Evolutionary conservation across 2,797 vertebrate genomes (phyloP).

Genomic region (Epinephelus coioides): DNA sequence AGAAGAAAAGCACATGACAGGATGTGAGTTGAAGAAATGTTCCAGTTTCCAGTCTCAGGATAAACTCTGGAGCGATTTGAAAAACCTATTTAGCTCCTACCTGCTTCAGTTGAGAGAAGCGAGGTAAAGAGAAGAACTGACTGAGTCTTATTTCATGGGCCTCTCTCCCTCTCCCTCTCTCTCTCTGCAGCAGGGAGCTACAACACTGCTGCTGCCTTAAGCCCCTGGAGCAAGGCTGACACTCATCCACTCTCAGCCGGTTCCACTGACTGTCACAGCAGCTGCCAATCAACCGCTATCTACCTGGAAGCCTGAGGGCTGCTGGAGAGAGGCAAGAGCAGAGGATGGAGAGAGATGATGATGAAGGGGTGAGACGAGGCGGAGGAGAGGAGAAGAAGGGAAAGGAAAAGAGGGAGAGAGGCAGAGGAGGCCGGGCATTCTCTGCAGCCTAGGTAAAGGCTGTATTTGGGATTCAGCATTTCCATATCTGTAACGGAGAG

Average conservation of each 20-base stretch:
- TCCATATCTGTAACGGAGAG: constrained; percentile 75
- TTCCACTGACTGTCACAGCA: constrained; percentile 80
- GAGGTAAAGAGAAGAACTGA: constrained; percentile 55
- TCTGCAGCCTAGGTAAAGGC: constrained; percentile 52
- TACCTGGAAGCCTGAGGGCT: constrained; percentile 78
- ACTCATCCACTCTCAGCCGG: constrained; percentile 77
- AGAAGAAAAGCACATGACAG: constrained; percentile 48
- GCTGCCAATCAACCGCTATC: constrained; percentile 79
- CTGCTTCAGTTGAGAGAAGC: constrained; percentile 74
- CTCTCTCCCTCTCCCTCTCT: constrained; percentile 44
- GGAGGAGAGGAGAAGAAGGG: constrained; percentile 37
- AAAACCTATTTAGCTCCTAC: constrained; percentile 78
- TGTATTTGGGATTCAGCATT: constrained; percentile 67
- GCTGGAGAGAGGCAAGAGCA: constrained; percentile 55
- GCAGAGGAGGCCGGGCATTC: constrained; percentile 44
- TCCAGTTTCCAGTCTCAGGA: constrained; percentile 70
- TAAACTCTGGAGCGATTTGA: constrained; percentile 74
- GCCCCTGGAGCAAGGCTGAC: constrained; percentile 80
- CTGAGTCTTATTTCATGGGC: constrained; percentile 74
- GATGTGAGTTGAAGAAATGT: constrained; percentile 56
- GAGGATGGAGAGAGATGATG: constrained; percentile 60
- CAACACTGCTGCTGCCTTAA: constrained; percentile 71
- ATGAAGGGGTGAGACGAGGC: constrained; percentile 61
- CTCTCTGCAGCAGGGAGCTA: constrained; percentile 65
- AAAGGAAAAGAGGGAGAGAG: constrained; percentile 37